These are phyloP conservation scores for Acronicta leporina DNA, from an alignment of 2,888 invertebrate genomes.

Conservation along the genomic window DNA sequence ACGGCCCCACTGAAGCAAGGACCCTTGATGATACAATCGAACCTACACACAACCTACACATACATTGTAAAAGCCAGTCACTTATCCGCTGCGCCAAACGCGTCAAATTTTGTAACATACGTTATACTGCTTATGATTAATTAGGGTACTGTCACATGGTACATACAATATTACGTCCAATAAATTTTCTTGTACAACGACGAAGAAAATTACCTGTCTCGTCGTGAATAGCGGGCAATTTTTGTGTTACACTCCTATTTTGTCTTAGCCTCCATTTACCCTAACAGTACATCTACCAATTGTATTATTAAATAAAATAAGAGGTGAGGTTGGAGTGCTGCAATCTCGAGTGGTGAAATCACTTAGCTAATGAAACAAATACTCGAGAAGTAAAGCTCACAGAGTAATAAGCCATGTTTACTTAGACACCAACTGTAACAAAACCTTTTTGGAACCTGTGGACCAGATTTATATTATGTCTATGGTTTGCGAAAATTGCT, in stretches of 20 bases:
- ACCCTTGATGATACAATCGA: too few relatives aligned
- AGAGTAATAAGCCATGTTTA: conserved; percentile 47
- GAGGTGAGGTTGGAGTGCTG: conserved; percentile 17
- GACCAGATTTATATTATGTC: conserved; percentile 31
- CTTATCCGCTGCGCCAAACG: neutral
- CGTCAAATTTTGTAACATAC: conserved; percentile 21
- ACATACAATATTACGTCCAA: conserved; percentile 34
- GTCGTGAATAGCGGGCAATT: conserved; percentile 21
- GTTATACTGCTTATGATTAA: conserved; percentile 33
- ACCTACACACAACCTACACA: too few relatives aligned
- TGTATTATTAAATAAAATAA: conserved; percentile 23
- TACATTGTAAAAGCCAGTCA: neutral
- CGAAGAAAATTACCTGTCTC: conserved; percentile 43
- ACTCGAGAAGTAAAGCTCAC: conserved; percentile 36
- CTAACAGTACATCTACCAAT: conserved; percentile 15
- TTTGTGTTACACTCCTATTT: conserved; percentile 22
- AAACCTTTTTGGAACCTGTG: conserved; percentile 33
- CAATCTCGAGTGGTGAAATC: conserved; percentile 34
- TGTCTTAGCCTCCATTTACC: conserved; percentile 10
- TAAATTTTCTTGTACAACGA: conserved; percentile 41
- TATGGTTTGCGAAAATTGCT: neutral
- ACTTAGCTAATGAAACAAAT: conserved; percentile 61
- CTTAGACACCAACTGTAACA: conserved; percentile 26
- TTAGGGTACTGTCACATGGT: conserved; percentile 21
- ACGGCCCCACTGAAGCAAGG: too few relatives aligned